A percentile compares a stretch with the other conserved stretches of the same genome.
Conservation (phyloP, 2,888 invertebrate genomes). For the Nyleta sp. region DNA sequence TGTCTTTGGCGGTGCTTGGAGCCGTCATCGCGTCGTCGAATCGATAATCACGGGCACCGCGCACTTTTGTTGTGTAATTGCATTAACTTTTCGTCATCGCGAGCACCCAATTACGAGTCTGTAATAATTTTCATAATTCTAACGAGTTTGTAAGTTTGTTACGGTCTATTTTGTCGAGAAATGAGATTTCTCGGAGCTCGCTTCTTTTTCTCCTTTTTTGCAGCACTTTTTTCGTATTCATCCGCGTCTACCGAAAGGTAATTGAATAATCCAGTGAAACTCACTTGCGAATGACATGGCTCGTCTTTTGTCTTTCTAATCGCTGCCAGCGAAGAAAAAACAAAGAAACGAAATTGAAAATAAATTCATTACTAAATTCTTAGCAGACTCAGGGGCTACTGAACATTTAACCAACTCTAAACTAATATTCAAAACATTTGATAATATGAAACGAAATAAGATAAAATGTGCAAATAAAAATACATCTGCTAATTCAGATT, state of each 20-base stretch:
- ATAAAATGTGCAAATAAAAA: no score
- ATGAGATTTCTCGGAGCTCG: constrained; percentile 3
- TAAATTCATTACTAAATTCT: no score
- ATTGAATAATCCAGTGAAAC: constrained; percentile 13
- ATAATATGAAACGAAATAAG: no score
- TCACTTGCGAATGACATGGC: constrained; percentile 22
- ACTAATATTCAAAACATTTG: no score
- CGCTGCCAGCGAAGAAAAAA: background rate
- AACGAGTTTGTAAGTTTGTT: constrained; percentile 23
- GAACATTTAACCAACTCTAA: no score
- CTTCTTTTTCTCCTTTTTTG: background rate
- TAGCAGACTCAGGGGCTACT: no score
- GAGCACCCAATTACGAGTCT: background rate
- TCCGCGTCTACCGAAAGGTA: background rate
- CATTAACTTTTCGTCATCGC: constrained; percentile 5
- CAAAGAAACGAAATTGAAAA: no score
- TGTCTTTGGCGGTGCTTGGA: background rate
- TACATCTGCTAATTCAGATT: no score
- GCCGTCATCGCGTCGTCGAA: background rate
- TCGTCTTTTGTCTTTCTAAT: constrained; percentile 12
- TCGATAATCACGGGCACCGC: constrained; percentile 6
- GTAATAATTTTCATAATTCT: constrained; percentile 23
- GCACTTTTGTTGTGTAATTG: constrained; percentile 18
- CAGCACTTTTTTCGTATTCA: constrained; percentile 7
- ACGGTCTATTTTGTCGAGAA: constrained; percentile 21